These are phyloP conservation scores for Ceryle rudis DNA, from an alignment of 2,797 vertebrate species.

Conservation along the genomic window DNA sequence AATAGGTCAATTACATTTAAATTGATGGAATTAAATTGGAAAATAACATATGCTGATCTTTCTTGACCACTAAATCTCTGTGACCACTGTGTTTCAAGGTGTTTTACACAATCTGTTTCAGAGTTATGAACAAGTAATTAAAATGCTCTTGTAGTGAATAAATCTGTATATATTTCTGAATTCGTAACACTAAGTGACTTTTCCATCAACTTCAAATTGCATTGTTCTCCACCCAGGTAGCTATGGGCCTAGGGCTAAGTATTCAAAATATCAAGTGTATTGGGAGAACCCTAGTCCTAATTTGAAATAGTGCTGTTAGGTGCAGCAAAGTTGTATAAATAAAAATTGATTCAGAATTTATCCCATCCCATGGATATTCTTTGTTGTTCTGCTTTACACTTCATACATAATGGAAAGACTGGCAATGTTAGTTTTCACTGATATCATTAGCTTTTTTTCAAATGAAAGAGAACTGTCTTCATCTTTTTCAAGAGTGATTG, in stretches of 20 bases:
- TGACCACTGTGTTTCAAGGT: not conserved
- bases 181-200: not conserved
- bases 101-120: conserved; percentile 7
- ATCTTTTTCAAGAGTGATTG: conserved; percentile 39
- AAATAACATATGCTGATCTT: not conserved
- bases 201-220: conserved; percentile 15
- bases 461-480: conserved; percentile 11
- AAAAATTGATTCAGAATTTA: not conserved
- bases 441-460: conserved; percentile 15
- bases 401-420: not conserved
- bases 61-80: not conserved
- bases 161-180: not conserved
- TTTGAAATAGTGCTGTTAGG: not conserved
- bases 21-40: not conserved
- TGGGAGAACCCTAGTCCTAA: not conserved
- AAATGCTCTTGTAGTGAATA: not conserved
- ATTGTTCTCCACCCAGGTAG: not conserved
- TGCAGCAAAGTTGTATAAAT: not conserved
- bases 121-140: not conserved
- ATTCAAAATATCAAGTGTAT: not conserved
- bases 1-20: not conserved
- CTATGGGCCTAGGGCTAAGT: not conserved
- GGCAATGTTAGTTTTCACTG: not conserved
- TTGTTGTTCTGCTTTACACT: not conserved
- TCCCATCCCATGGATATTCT: not conserved